Evolutionary conservation across 2,797 vertebrate species (phyloP).

Genomic region (Morus bassanus): DNA sequence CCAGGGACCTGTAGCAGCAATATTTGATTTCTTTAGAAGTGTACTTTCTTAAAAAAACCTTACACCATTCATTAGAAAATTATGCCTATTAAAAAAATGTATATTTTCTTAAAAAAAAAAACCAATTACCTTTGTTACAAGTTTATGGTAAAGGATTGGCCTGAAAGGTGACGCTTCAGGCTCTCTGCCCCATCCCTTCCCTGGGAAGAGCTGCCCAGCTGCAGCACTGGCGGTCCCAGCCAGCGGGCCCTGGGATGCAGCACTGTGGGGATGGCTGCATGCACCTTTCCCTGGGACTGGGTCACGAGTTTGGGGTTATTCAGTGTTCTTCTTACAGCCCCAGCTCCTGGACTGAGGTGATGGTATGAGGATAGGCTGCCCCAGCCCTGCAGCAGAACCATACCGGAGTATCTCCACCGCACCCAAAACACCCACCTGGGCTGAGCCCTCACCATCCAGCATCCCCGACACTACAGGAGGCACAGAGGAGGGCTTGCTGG

Average conservation of each 20-base stretch:
- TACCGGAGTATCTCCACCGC: rapidly evolving
- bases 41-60: background rate
- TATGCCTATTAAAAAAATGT: background rate
- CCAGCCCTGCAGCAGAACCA: background rate
- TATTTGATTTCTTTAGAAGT: background rate
- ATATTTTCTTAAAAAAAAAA: background rate
- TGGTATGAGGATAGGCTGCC: rapidly evolving
- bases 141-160: background rate
- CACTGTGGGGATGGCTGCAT: rapidly evolving
- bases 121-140: background rate
- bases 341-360: background rate
- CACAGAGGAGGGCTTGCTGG: background rate
- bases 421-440: background rate
- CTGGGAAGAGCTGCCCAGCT: background rate
- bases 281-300: background rate
- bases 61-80: background rate
- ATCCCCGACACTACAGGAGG: rapidly evolving
- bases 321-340: background rate
- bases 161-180: background rate
- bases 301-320: background rate
- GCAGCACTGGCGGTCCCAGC: rapidly evolving
- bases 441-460: rapidly evolving
- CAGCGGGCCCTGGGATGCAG: background rate
- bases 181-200: no score
- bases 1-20: background rate